Evolutionary conservation across 2,113 vertebrate genomes (phyloP).

Genomic region (Neogobius melanostomus): DNA sequence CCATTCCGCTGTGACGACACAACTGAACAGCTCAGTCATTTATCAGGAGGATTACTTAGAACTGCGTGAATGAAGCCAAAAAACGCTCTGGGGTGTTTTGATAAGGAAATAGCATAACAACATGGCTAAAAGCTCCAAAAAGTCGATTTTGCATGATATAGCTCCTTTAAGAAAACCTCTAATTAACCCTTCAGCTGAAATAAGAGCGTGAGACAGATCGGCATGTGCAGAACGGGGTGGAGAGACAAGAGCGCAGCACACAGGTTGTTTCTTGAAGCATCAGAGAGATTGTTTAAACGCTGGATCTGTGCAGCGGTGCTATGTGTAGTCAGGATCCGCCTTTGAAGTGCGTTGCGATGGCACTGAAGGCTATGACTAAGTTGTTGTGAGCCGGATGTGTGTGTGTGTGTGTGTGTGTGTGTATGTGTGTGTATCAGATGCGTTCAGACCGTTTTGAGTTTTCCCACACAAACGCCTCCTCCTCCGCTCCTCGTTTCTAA

Average conservation of each 20-base stretch:
- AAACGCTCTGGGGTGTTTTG: no score
- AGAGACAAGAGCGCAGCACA: slow-evolving; percentile 44
- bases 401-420: slow-evolving; percentile 49
- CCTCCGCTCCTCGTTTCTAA: slow-evolving; percentile 42
- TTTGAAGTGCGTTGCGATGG: slow-evolving; percentile 65
- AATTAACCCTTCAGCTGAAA: slow-evolving; percentile 74
- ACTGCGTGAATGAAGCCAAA: no score
- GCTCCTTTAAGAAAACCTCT: slow-evolving; percentile 67
- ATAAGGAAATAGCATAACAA: no score
- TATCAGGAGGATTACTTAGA: no score
- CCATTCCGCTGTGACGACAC: no score
- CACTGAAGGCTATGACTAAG: slow-evolving; percentile 66
- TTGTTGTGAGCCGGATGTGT: slow-evolving; percentile 63
- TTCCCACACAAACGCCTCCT: slow-evolving; percentile 8
- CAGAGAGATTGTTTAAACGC: slow-evolving; percentile 59
- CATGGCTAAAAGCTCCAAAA: no score
- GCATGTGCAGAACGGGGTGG: slow-evolving; percentile 47
- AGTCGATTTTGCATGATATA: no score
- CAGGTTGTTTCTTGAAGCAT: slow-evolving; percentile 50
- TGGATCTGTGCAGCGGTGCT: slow-evolving; percentile 54
- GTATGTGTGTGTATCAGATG: slow-evolving; percentile 39
- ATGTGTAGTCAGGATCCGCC: slow-evolving; percentile 57
- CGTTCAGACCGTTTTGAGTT: slow-evolving; percentile 41
- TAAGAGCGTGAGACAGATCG: slow-evolving; percentile 62
- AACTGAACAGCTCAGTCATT: no score